These are phyloP conservation scores for Drosophila quadrilineata DNA, from an alignment of 1,140 invertebrate species.

Conservation along the genomic window DNA sequence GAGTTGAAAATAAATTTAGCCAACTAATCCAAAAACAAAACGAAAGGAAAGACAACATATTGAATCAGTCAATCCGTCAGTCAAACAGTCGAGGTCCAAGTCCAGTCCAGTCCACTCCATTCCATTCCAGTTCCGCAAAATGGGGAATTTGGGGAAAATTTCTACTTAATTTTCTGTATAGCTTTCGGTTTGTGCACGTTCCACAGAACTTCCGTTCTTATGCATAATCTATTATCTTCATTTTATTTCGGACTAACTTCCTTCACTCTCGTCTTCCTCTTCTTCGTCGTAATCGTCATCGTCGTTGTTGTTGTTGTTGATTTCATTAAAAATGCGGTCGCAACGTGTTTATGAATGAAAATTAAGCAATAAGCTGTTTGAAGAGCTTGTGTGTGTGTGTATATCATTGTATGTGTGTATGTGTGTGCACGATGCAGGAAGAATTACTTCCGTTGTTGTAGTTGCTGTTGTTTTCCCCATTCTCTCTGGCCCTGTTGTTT, in stretches of 20 bases:
- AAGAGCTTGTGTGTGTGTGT: slow-evolving; percentile 9
- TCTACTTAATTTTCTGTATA: slow-evolving; percentile 2
- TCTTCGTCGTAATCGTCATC: too few relatives aligned
- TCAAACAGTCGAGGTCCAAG: too few relatives aligned
- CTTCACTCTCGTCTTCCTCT: too few relatives aligned
- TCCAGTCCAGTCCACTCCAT: neutral
- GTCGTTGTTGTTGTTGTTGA: too few relatives aligned
- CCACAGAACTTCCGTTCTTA: slow-evolving; percentile 36
- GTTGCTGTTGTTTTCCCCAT: too few relatives aligned
- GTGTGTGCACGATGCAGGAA: slow-evolving; percentile 51
- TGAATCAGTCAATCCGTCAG: neutral
- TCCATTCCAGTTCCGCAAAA: neutral
- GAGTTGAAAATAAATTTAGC: too few relatives aligned
- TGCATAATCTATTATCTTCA: slow-evolving; percentile 41
- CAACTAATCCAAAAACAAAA: too few relatives aligned
- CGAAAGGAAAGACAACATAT: too few relatives aligned
- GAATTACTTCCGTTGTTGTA: slow-evolving; percentile 76
- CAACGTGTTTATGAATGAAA: slow-evolving; percentile 78
- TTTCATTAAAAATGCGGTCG: slow-evolving; percentile 68
- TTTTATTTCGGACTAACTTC: slow-evolving; percentile 54
- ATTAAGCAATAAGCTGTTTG: slow-evolving; percentile 76
- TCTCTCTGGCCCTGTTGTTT: too few relatives aligned
- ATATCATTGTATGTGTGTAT: slow-evolving; percentile 21
- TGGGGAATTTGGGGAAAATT: neutral
- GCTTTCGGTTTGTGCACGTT: slow-evolving; percentile 34